Conservation (phyloP, 2,888 invertebrate genomes). For the Drosophila mettleri region DNA sequence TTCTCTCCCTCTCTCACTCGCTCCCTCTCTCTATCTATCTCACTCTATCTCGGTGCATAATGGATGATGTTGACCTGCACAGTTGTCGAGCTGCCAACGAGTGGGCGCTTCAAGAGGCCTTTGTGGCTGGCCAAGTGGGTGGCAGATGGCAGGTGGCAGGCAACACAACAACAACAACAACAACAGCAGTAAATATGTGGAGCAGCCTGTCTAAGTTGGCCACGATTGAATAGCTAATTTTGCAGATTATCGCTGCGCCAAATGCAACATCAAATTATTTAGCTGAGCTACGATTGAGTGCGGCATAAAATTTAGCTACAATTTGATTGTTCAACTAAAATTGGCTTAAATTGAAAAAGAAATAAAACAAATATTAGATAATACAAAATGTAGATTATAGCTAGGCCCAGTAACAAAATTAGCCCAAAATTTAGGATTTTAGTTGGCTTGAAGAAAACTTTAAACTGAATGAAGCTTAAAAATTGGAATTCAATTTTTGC, state of each 20-base stretch:
- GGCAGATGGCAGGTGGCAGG: conserved; percentile 71
- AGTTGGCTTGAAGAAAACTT: too few relatives aligned
- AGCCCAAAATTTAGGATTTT: too few relatives aligned
- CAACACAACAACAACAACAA: conserved; percentile 14
- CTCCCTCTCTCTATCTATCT: neutral
- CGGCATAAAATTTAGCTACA: conserved; percentile 1
- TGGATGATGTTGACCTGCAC: conserved; percentile 78
- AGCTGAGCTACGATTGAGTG: conserved; percentile 15
- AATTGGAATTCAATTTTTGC: too few relatives aligned
- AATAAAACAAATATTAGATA: neutral
- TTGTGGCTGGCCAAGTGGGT: conserved; percentile 14
- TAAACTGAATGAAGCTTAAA: too few relatives aligned
- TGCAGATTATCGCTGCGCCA: conserved; percentile 60
- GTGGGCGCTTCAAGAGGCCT: conserved; percentile 17
- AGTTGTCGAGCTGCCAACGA: conserved; percentile 32
- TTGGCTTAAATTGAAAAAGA: neutral
- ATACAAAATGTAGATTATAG: too few relatives aligned
- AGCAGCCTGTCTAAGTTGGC: conserved; percentile 50
- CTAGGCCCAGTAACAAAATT: too few relatives aligned
- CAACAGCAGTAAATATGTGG: conserved; percentile 32
- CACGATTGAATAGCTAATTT: conserved; percentile 74
- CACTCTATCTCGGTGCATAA: conserved; percentile 41
- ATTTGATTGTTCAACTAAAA: neutral
- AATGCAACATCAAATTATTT: conserved; percentile 6
- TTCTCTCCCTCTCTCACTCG: neutral